Base-by-base conservation (phyloP, 1,140 invertebrate species). In the Saccostrea glomerata region DNA sequence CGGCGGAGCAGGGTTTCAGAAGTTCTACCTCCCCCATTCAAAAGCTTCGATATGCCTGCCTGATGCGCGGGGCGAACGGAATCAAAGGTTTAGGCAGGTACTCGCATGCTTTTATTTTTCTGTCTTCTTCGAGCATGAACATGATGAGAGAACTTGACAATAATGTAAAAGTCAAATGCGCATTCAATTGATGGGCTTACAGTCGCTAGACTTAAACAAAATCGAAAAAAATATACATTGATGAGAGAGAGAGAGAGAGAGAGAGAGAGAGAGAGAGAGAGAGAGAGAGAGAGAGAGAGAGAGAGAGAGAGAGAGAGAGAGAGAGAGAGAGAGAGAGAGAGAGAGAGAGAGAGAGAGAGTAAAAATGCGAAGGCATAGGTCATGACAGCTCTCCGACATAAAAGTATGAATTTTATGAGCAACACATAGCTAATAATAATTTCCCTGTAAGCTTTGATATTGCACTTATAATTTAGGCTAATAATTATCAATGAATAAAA, bases 81-180 rank as follows among this genome's bases (percentile, higher is more conserved):
- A 84, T 84, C 47, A 84, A 84, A 25, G 82, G 82, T 12, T 56
- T 84, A 11, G 82, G 82, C 82, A 84, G 82, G 82, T 84, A 84
- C 2, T 11, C 7, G 30, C 70, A 36, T 4, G 70, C 25, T 77
- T 60, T 77, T 77, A 30, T 36, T 36, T 77, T 13, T 77, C 15
- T 36, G 9, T 77, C 30, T 13, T 13, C 30, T 77, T 12, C 25
- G 12, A 30, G 25, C 70, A 30, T 30, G 25, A 36, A 13, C 70
- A 77, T 30, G 70, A 77, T 77, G 3, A 60, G 20, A 20, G 58
- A 20, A 1, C 30, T 36, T 36, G 30, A 36, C 30, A 36, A 36
- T 36, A 36, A 36, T 36, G 30, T 36, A 36, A 36, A 36, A 36
- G 30, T 36, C 30, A 36, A 36, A 36, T 36, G 30, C 30, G 30